Evolutionary conservation across 92 coral and sea anemone species (phyloP).

Genomic region (Palythoa grandiflora): DNA sequence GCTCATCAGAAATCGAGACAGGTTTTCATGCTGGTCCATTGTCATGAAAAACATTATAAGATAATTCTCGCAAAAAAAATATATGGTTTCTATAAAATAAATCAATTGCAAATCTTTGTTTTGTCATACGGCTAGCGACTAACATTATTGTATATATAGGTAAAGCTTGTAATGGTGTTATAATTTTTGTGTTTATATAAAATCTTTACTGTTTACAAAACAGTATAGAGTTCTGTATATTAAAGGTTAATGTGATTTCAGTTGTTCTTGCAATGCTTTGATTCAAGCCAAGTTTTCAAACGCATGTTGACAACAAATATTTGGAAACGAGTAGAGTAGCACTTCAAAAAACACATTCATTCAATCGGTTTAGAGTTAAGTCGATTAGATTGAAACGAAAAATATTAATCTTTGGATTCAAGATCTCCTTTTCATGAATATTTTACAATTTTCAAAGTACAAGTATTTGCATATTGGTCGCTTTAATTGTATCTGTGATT

Average conservation of each 20-base stretch:
- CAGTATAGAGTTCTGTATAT: not conserved
- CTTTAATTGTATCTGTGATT: conserved; percentile 21
- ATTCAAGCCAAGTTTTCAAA: conserved; percentile 17
- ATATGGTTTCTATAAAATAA: not conserved
- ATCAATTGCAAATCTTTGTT: conserved; percentile 1
- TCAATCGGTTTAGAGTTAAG: conserved; percentile 2
- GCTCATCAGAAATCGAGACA: not conserved
- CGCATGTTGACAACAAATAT: conserved; percentile 7
- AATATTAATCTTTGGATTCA: not conserved
- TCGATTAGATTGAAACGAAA: conserved; percentile 3
- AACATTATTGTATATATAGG: not conserved
- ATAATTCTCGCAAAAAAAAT: not conserved
- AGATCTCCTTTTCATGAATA: conserved; percentile 56
- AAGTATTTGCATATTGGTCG: conserved; percentile 65
- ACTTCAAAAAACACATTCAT: not conserved
- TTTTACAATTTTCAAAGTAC: conserved; percentile 55
- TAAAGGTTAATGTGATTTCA: conserved; percentile 3
- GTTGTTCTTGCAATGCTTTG: not conserved
- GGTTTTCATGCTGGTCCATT: conserved; percentile 3
- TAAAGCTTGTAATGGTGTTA: not conserved
- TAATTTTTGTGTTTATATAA: conserved; percentile 18
- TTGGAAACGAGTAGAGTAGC: not conserved
- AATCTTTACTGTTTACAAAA: conserved; percentile 22
- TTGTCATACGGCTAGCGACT: not conserved
- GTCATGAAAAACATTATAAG: not conserved